Conservation (phyloP, 2,888 invertebrate genomes). For the Calephelis perditalis region DNA sequence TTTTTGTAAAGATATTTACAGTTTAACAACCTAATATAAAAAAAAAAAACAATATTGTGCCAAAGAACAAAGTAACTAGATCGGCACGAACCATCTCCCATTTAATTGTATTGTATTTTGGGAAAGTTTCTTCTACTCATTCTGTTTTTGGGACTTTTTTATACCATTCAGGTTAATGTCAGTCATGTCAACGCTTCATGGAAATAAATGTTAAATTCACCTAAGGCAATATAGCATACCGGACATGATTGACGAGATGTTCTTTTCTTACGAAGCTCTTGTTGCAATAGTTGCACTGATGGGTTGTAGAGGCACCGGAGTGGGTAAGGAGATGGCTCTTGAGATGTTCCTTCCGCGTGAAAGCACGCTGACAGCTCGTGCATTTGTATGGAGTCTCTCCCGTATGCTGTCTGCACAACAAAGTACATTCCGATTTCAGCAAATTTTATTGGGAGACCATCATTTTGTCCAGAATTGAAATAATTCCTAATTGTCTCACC, state of each 20-base stretch:
- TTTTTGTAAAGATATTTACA: too few species aligned
- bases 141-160: neutral
- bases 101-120: too few species aligned
- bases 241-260: slow-evolving; percentile 82
- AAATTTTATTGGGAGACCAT: slow-evolving; percentile 10
- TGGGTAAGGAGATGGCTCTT: slow-evolving; percentile 90
- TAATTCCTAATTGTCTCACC: slow-evolving; percentile 15
- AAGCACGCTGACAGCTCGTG: slow-evolving; percentile 75
- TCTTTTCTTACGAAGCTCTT: slow-evolving; percentile 85
- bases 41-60: too few species aligned
- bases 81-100: too few species aligned
- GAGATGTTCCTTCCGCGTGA: slow-evolving; percentile 90
- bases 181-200: too few species aligned
- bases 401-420: slow-evolving; percentile 83
- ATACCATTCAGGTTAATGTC: neutral
- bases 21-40: too few species aligned
- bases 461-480: too few species aligned
- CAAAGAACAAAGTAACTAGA: too few species aligned
- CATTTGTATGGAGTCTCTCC: slow-evolving; percentile 90
- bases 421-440: slow-evolving; percentile 68
- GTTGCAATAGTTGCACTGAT: slow-evolving; percentile 83
- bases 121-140: too few species aligned
- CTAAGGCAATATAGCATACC: slow-evolving; percentile 40
- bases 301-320: slow-evolving; percentile 81
- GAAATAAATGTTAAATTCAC: slow-evolving; percentile 14